Percentiles rank a stretch among this genome's conserved stretches.
phyloP scores from a whole-genome alignment of 92 coral and sea anemone species.

The Zoanthus solanderi region DNA sequence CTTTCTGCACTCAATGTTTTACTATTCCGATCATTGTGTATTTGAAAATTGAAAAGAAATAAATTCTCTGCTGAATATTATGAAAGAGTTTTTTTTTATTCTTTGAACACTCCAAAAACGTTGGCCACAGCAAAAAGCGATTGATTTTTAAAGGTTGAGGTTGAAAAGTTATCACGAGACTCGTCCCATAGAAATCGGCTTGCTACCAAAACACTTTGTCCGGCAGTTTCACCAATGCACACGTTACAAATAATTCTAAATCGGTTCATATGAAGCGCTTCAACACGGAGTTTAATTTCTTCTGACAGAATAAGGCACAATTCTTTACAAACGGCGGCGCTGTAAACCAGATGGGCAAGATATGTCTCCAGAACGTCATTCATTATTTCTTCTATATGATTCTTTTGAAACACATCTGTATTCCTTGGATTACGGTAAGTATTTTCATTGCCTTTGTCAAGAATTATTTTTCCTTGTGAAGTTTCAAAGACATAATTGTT shows the following conservation, averaged over 20 bases:
- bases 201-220: slow-evolving; percentile 85
- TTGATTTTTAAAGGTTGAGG: slow-evolving; percentile 81
- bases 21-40: too few relatives aligned
- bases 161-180: slow-evolving; percentile 79
- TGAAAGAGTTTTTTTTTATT: slow-evolving; percentile 35
- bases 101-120: slow-evolving; percentile 81
- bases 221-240: slow-evolving; percentile 74
- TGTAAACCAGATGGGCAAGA: slow-evolving; percentile 62
- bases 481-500: background rate
- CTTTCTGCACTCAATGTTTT: too few relatives aligned
- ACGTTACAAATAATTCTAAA: slow-evolving; percentile 86
- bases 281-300: slow-evolving; percentile 75
- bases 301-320: slow-evolving; percentile 76
- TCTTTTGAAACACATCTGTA: slow-evolving; percentile 59
- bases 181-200: slow-evolving; percentile 97
- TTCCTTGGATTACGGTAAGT: background rate
- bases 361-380: slow-evolving; percentile 67
- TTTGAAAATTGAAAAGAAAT: background rate
- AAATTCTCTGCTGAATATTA: slow-evolving; percentile 2
- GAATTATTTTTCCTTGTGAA: background rate
- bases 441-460: background rate
- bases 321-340: slow-evolving; percentile 59
- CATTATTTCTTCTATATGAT: slow-evolving; percentile 74
- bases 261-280: slow-evolving; percentile 75
- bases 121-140: slow-evolving; percentile 95